These are phyloP conservation scores for Lordiphosa clarofinis DNA, from an alignment of 1,140 invertebrate genomes.

Conservation along the genomic window DNA sequence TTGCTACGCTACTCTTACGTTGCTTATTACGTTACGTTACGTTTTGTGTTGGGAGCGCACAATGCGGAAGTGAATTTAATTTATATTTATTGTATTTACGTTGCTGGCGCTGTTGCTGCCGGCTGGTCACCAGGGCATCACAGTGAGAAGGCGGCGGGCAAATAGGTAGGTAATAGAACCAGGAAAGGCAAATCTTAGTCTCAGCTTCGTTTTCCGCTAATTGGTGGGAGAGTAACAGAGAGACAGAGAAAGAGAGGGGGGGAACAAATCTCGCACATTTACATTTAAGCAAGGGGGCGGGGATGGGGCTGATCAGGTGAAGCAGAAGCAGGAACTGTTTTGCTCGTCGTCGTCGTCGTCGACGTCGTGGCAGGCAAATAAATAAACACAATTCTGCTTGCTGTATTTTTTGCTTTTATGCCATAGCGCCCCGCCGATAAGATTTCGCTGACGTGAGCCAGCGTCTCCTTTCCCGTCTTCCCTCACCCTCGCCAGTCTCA, in stretches of 20 bases:
- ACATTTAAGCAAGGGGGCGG: neutral
- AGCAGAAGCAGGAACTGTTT: slow-evolving; percentile 76
- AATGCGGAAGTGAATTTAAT: slow-evolving; percentile 80
- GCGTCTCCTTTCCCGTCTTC: slow-evolving; percentile 7
- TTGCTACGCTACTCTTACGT: slow-evolving; percentile 54
- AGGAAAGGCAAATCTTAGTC: slow-evolving; percentile 47
- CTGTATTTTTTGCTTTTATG: slow-evolving; percentile 37
- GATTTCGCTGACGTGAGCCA: slow-evolving; percentile 71
- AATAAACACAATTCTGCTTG: slow-evolving; percentile 54
- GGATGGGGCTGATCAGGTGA: slow-evolving; percentile 33
- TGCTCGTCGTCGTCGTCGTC: slow-evolving; percentile 28
- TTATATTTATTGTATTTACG: slow-evolving; percentile 79
- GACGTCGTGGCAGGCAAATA: slow-evolving; percentile 33
- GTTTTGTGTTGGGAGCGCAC: slow-evolving; percentile 49
- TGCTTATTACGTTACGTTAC: slow-evolving; percentile 68
- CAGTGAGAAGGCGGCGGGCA: slow-evolving; percentile 1
- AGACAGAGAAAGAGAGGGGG: slow-evolving; percentile 14
- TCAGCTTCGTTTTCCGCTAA: slow-evolving; percentile 63
- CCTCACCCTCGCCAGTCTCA: slow-evolving; percentile 1
- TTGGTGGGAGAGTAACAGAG: slow-evolving; percentile 41
- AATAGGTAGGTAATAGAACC: slow-evolving; percentile 24
- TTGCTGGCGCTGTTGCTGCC: slow-evolving; percentile 24
- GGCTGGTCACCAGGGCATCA: slow-evolving; percentile 51
- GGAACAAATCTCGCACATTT: slow-evolving; percentile 9
- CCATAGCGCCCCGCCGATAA: slow-evolving; percentile 54